Base-by-base conservation (phyloP, 2,797 vertebrate genomes). In the Melanogrammus aeglefinus region DNA sequence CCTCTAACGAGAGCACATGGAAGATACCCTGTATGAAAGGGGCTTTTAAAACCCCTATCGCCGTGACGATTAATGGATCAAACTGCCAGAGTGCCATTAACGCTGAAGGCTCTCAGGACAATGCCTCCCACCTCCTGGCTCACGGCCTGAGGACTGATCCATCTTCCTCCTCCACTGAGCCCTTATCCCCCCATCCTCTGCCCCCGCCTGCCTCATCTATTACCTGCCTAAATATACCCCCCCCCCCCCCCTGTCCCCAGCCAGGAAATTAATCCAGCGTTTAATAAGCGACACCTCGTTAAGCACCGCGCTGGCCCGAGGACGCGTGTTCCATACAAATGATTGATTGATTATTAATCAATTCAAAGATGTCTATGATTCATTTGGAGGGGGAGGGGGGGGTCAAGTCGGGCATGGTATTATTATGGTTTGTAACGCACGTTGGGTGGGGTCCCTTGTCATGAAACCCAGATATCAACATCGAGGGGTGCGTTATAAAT, bases 141-240 rank as follows among this genome's bases (percentile, higher is more conserved):
- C 82, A 88, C 78, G 86, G 88, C 89, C 88, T 77, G 85, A 90
- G 89, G 88, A 92, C 88, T 80, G 80, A 93, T 93, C 90, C 91
- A 90, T 92, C 88, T 79, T 80, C 70, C 83, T 83, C 86, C 85
- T 82, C 10, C n/a, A n/a, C n/a, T n/a, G n/a, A n/a, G n/a, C n/a
- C n/a, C n/a, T n/a, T n/a, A n/a, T n/a, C n/a, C n/a, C n/a, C 57
- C 18, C 82, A 71, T 80, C 77, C 83, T 85, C 82, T 79, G 73
- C 86, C 75, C 78, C 77, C 85, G 82, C 86, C 82, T 73, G 83
- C 84, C 85, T 89, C 82, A 75, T 86, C 84, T 91, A 90, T 90
- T 90, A 90, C 86, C 83, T 89, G 82, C 80, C 91, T 92, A 92
- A 92, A 92, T 92, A 93, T 92, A 93, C 91, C 91, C 89, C 88